A percentile compares a stretch with the other conserved stretches of the same genome.
Conservation (phyloP, 2,113 vertebrate species). For the Marmota monax region DNA sequence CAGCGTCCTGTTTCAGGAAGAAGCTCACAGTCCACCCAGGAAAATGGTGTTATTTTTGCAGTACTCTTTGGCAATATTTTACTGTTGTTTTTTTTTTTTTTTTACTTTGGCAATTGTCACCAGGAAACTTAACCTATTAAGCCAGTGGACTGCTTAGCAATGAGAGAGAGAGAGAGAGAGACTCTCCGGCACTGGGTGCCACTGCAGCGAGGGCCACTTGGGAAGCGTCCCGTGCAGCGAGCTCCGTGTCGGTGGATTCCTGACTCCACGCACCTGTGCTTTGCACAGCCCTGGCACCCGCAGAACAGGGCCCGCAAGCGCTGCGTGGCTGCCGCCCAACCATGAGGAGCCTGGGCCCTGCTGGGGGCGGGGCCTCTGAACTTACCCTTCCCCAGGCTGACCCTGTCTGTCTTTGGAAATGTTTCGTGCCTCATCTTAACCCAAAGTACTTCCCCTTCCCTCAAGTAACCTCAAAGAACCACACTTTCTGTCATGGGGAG, state of each 20-base stretch:
- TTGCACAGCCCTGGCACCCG: too few species aligned
- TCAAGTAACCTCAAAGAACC: not conserved
- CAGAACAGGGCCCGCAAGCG: too few species aligned
- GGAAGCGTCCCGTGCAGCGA: not conserved
- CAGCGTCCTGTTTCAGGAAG: not conserved
- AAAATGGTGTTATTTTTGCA: not conserved
- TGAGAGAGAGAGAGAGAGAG: not conserved
- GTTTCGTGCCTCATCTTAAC: not conserved
- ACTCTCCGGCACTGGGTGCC: accelerated
- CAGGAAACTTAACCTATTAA: not conserved
- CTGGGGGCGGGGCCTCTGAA: too few species aligned
- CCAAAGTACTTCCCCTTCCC: not conserved
- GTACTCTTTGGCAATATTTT: not conserved
- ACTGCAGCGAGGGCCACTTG: not conserved
- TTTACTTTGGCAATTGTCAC: not conserved
- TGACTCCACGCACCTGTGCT: not conserved
- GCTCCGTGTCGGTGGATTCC: not conserved
- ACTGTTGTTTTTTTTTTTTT: not conserved
- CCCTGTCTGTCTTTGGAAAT: too few species aligned
- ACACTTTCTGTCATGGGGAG: not conserved
- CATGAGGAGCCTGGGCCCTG: too few species aligned
- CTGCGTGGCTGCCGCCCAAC: too few species aligned
- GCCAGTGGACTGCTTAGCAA: not conserved
- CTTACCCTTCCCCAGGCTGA: too few species aligned
- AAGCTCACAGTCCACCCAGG: not conserved